Conservation (phyloP, 35 echinoderm and acorn worm species). For the Patiria miniata region DNA sequence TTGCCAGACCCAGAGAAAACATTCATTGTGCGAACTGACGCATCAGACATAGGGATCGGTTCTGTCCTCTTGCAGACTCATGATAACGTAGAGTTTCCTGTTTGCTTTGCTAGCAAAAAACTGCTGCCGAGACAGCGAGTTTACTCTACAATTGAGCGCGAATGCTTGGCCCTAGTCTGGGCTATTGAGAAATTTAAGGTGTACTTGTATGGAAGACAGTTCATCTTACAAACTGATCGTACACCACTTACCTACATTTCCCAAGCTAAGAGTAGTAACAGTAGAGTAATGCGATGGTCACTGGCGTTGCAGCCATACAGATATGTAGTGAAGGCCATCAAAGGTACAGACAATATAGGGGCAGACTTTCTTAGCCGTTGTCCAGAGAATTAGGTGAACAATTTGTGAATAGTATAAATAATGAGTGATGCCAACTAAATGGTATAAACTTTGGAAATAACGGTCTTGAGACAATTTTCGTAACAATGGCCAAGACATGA, state of each 20-base stretch:
- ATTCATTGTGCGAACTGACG: slow-evolving; percentile 43
- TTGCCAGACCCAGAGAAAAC: slow-evolving; percentile 36
- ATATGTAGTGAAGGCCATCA: slow-evolving; percentile 10
- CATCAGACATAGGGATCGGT: slow-evolving; percentile 28
- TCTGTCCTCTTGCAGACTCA: slow-evolving; percentile 5
- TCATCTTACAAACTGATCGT: slow-evolving; percentile 23
- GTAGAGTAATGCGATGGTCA: slow-evolving; percentile 29
- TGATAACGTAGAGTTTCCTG: neutral
- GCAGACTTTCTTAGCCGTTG: slow-evolving; percentile 27
- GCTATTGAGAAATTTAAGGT: slow-evolving; percentile 8
- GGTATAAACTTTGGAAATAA: no score
- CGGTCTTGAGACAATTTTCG: no score
- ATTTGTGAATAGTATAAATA: no score
- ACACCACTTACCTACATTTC: neutral
- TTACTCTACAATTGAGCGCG: neutral
- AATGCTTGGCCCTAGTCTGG: slow-evolving; percentile 5
- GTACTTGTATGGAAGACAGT: slow-evolving; percentile 15
- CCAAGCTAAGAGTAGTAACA: neutral
- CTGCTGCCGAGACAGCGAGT: neutral
- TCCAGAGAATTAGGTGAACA: neutral
- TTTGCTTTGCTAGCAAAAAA: slow-evolving; percentile 45
- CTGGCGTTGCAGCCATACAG: slow-evolving; percentile 33
- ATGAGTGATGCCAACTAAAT: no score
- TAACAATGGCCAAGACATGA: no score
- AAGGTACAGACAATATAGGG: slow-evolving; percentile 29